Evolutionary conservation across 2,113 vertebrate genomes (phyloP), one percentile per base, ranked within the genome.

Genomic region (Elanoides forficatus): DNA sequence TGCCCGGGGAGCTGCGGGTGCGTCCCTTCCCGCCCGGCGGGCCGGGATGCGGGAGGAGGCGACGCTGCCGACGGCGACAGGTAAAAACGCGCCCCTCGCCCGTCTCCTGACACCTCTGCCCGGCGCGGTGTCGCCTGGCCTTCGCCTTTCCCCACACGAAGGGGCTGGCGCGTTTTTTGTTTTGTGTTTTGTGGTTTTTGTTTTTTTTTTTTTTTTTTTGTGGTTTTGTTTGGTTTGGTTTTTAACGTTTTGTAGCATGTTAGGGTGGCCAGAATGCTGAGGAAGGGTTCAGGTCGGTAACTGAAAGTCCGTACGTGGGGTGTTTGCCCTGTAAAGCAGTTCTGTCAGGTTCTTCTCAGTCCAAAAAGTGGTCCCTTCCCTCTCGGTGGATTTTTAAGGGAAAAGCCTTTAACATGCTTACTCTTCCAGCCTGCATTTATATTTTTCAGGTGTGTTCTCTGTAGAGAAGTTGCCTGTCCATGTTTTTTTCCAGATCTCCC

Each of bases 221-320:
- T 42, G 42, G 4, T 2, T 26, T 50, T 8, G 48, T 25, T 50
- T 14, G 48, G 13, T 25, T 25, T 25, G 13, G 34, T 27, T 11
- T 7, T 27, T 18, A 30, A 7, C 13, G 40, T 9, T 47, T 9
- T 16, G 1, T 7, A 6, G 32, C 25, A 2, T 2, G 9, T 21
- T 7, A 7, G 23, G 20, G 38, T 2, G 68, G 13, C 7, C 36
- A 4, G 29, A 25, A 13, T 0, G 62, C 14, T 15, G 63, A 32
- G 63, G 70, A 15, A 6, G 13, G 15, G 47, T 10, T n/a, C 11
- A 2, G 34, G 32, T 32, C 10, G 5, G 67, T 25, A 59, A 1
- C 30, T 14, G 53, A n/a, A 23, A 45, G 45, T 43, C 53, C 29
- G 30, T 15, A 13, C 7, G 34, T 5, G 34, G 55, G 17, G 5